Evolutionary conservation across 2,888 invertebrate genomes (phyloP), one percentile per base, ranked within the genome.

Genomic region (Melanostoma mellinum): DNA sequence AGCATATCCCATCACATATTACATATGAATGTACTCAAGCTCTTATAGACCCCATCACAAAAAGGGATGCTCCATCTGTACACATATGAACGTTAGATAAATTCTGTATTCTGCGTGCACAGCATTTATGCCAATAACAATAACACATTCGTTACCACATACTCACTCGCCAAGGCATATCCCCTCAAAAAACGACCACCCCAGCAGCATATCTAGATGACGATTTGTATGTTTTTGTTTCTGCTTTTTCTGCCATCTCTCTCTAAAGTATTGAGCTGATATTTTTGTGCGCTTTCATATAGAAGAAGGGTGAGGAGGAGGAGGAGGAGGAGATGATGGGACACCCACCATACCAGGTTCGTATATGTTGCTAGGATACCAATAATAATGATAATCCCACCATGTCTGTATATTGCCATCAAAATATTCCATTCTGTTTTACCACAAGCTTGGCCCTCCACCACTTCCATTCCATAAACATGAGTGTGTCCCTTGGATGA

Each of bases 341-440:
- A 32, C 42, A 32, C 50, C 56, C 42, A 46, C 30, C 38, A 10
- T 3, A n/a, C 35, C 65, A 46, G n/a, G 6, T 33, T 32, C 42
- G 44, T 48, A 55, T 71, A 55, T 71, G 84, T 84, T 84, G 84
- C 84, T 74, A 79, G 79, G 84, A 75, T 84, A 84, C 84, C 79
- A 84, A 84, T 84, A 79, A 84, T 84, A 84, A 84, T 84, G 84
- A 84, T 84, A 84, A 84, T 84, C 79, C 84, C 69, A 71, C 65
- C 67, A 79, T 75, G 79, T 71, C 74, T 75, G 84, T 79, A 75
- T 75, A 79, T 75, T 79, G 74, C 74, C 74, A 84, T 84, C 79
- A 79, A 84, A 79, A 79, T 84, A 84, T 84, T 79, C 79, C 84
- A 71, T 79, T 79, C 61, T 56, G 65, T 55, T 65, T 79, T 61